Base-by-base conservation (phyloP, 2,888 invertebrate species). In the Phengaris alcon region DNA sequence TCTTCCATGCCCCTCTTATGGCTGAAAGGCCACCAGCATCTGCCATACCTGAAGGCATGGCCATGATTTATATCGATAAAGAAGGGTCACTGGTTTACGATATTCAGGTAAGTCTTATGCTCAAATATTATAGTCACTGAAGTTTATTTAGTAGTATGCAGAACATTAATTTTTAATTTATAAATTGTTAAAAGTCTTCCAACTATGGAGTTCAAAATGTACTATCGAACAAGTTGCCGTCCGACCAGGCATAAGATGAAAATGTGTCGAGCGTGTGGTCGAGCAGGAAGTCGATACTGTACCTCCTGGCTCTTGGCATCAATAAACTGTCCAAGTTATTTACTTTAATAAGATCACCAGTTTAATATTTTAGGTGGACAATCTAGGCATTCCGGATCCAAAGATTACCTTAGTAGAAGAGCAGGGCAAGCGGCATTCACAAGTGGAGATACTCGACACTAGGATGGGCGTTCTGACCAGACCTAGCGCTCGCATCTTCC, bases 1-100 rank as follows among this genome's bases (percentile, higher is more conserved):
- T 97, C 75, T 97, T 96, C 86, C 97, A 97, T 84, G 95, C 96
- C 0, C 93, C 96, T 0, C 84, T 97, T 64, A 89, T 95, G 1
- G 94, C 95, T 0, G 91, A 94, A 83, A 88, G 92, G 77, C 82
- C 88, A 81, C 93, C 86, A 54, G 93, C 85, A 75, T 87, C 88
- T 79, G 91, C 82, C 78, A 93, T 85, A 81, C 94, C 95, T 78
- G 95, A 93, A 48, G 97, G 97, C 10, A 87, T 97, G 76, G 96
- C 97, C 0, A 95, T 97, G 95, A 94, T 97, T 74, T 97, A 96
- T 81, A 93, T 97, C 74, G 97, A 97, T 82, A 95, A 95, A 77
- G 96, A 96, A 77, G 97, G 97, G 6, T 95, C 96, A 0, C 90
- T 97, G 75, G 95, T 96, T 57, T 97, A 97, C 88, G 96, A 96